phyloP scores from a whole-genome alignment of 2,113 vertebrate species.

The Equus quagga region DNA sequence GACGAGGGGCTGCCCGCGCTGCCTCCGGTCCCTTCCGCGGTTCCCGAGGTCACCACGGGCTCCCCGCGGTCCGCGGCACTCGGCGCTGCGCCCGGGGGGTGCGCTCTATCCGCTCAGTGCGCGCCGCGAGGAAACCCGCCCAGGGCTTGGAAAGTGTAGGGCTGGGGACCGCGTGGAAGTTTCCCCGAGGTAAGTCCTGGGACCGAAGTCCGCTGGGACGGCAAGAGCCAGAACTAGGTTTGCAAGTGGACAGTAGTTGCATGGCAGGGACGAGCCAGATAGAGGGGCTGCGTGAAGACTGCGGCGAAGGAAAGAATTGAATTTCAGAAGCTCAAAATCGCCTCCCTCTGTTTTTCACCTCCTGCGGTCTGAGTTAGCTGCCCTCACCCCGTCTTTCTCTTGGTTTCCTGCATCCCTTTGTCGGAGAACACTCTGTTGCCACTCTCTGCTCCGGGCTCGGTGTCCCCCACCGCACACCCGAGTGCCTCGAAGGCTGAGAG shows the following conservation, averaged over 20 bases:
- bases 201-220: background rate
- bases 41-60: background rate
- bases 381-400: background rate
- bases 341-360: background rate
- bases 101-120: background rate
- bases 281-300: background rate
- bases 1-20: background rate
- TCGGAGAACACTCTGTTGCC: background rate
- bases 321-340: background rate
- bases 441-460: background rate
- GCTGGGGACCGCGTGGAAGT: background rate
- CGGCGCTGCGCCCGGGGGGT: background rate
- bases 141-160: background rate
- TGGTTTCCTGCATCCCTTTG: background rate
- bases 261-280: background rate
- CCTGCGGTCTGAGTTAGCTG: background rate
- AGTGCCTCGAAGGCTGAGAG: background rate
- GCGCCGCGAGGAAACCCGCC: background rate
- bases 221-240: background rate
- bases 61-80: accelerated
- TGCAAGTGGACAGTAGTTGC: background rate
- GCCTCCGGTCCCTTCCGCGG: background rate
- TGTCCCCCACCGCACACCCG: accelerated
- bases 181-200: constrained; percentile 66
- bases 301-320: background rate